phyloP scores from a whole-genome alignment of 2,888 invertebrate genomes.

The Norana najaformis region DNA sequence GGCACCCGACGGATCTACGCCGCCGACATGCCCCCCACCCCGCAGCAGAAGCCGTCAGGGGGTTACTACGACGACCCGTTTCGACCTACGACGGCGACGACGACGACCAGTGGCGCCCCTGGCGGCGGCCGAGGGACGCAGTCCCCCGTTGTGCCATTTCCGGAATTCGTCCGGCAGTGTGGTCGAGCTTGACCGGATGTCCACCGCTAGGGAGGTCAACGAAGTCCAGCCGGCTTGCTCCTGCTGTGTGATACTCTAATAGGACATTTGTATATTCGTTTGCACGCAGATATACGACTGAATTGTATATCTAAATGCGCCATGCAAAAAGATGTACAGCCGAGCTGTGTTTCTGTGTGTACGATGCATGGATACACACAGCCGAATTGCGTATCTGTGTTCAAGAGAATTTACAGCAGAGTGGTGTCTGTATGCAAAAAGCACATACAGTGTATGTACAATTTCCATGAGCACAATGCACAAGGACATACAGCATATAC shows the following conservation, averaged over 20 bases:
- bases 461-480: too few relatives aligned
- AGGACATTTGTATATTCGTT: not conserved
- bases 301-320: not conserved
- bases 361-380: not conserved
- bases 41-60: not conserved
- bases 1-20: conserved; percentile 40
- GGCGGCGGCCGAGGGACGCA: conserved; percentile 1
- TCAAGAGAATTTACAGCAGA: not conserved
- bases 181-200: conserved; percentile 31
- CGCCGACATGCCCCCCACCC: conserved; percentile 9
- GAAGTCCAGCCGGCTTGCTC: conserved; percentile 29
- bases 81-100: conserved; percentile 27
- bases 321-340: not conserved
- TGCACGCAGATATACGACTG: not conserved
- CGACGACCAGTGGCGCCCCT: not conserved
- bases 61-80: conserved; percentile 33
- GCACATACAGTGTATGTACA: too few relatives aligned
- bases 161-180: conserved; percentile 33
- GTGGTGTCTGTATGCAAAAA: not conserved
- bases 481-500: too few relatives aligned
- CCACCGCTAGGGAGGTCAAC: not conserved
- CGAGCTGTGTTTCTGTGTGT: not conserved
- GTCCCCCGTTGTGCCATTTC: conserved; percentile 36
- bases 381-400: not conserved
- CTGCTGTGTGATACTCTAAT: conserved; percentile 32